Conservation (phyloP, 1,140 invertebrate genomes). For the Sinonovacula constricta region DNA sequence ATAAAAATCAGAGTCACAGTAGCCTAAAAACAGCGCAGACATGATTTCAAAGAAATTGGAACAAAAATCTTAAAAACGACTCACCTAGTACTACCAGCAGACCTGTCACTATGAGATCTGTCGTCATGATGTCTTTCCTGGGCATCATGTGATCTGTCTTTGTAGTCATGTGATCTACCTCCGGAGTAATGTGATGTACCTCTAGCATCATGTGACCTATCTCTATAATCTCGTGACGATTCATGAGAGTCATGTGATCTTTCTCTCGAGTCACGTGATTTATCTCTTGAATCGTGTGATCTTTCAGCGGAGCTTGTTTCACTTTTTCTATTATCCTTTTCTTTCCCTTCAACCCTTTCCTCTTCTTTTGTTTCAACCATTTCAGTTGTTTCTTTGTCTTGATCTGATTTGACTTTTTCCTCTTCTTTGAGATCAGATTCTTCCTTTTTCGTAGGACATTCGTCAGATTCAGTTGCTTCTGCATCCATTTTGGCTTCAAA, state of each 20-base stretch:
- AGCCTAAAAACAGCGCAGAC: too few relatives aligned
- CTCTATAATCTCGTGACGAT: neutral
- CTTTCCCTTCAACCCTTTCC: neutral
- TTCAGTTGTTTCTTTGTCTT: neutral
- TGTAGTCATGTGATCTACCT: too few relatives aligned
- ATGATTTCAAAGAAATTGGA: too few relatives aligned
- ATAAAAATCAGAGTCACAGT: too few relatives aligned
- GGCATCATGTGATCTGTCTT: constrained; percentile 10
- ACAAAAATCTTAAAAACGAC: too few relatives aligned
- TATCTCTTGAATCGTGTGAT: neutral
- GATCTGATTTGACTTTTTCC: neutral
- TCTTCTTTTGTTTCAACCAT: neutral
- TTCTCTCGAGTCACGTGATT: neutral
- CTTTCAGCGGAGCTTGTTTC: neutral
- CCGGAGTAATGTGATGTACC: constrained; percentile 1
- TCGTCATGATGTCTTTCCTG: constrained; percentile 17
- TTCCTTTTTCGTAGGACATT: too few relatives aligned
- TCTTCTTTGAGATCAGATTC: neutral
- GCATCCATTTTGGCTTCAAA: too few relatives aligned
- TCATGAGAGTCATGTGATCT: neutral
- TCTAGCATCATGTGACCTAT: neutral
- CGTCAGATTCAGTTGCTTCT: neutral
- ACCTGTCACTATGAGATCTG: constrained; percentile 29
- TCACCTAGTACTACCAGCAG: constrained; percentile 29
- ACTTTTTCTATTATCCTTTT: constrained; percentile 4